These are phyloP conservation scores for Anomalospiza imberbis DNA, from an alignment of 2,797 vertebrate species.

Conservation along the genomic window DNA sequence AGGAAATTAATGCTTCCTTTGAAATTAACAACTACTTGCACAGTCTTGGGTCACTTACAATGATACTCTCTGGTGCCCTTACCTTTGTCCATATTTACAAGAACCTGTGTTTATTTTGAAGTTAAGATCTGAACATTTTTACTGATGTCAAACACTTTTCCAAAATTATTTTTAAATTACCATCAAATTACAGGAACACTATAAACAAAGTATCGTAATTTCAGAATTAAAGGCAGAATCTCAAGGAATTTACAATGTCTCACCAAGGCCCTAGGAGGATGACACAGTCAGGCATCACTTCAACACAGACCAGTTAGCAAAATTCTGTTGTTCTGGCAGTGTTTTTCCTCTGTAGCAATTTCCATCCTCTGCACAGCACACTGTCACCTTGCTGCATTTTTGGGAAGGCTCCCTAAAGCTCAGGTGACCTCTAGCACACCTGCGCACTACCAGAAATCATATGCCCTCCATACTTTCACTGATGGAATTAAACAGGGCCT, in stretches of 20 bases:
- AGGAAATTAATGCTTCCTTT: slow-evolving; percentile 56
- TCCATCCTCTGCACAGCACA: accelerated
- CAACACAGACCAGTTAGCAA: neutral
- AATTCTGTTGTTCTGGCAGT: neutral
- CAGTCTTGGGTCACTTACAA: neutral
- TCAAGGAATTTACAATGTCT: neutral
- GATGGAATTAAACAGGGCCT: neutral
- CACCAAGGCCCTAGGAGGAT: too few relatives aligned
- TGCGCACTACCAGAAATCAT: neutral
- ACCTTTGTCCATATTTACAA: slow-evolving; percentile 13
- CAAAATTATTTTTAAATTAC: neutral
- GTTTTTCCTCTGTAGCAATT: neutral
- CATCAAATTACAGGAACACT: neutral
- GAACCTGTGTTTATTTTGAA: neutral
- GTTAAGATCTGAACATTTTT: neutral
- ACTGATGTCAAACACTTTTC: neutral
- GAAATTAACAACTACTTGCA: neutral
- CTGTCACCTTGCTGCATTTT: neutral
- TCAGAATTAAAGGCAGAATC: neutral
- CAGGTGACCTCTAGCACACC: neutral
- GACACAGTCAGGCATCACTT: neutral
- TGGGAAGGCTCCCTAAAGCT: neutral
- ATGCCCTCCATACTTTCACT: too few relatives aligned
- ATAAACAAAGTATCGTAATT: neutral
- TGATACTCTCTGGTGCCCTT: neutral